Conservation (phyloP, 2,797 vertebrate genomes). For the Macropus fuliginosus region DNA sequence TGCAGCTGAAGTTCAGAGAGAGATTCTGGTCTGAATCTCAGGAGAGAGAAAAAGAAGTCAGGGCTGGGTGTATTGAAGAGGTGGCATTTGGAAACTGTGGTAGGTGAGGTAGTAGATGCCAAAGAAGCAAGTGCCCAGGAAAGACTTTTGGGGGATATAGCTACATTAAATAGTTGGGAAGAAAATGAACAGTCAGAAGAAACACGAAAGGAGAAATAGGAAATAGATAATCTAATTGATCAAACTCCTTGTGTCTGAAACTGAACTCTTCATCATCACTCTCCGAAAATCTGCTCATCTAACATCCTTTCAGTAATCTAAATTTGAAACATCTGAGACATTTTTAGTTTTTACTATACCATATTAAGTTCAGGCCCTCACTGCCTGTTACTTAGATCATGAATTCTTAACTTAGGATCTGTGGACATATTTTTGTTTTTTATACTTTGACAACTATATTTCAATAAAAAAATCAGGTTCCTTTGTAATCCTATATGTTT, state of each 20-base stretch:
- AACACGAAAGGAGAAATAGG: not conserved
- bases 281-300: not conserved
- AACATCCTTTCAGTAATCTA: not conserved
- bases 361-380: not conserved
- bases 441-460: not conserved
- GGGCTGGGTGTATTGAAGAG: not conserved
- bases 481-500: not conserved
- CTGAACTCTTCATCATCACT: not conserved
- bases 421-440: not conserved
- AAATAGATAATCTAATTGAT: not conserved
- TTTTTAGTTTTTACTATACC: not conserved
- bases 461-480: not conserved
- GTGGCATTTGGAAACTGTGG: not conserved
- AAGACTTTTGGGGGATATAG: not conserved
- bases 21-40: not conserved
- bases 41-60: not conserved
- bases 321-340: not conserved
- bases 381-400: not conserved
- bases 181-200: not conserved
- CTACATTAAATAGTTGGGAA: not conserved
- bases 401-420: not conserved
- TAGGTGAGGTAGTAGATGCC: not conserved
- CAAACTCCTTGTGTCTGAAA: not conserved
- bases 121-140: not conserved
- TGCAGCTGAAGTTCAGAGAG: not conserved